Evolutionary conservation across 1,140 invertebrate species (phyloP).

Genomic region (Drosophila sulfurigaster): DNA sequence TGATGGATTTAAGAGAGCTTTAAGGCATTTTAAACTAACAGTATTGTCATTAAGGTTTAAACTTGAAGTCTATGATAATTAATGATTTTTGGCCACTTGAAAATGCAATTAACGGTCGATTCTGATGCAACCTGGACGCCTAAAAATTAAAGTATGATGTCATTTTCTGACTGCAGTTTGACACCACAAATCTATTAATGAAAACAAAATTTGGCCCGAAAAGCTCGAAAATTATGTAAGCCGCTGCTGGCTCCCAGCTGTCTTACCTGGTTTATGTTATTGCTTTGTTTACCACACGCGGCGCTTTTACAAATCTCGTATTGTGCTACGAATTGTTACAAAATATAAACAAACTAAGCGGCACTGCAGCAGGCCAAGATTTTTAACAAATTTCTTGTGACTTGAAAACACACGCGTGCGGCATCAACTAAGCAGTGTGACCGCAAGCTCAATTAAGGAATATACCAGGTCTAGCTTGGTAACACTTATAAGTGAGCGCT

Average conservation of each 20-base stretch:
- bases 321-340: slow-evolving; percentile 34
- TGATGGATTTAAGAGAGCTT: no score
- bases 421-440: slow-evolving; percentile 50
- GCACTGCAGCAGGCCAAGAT: slow-evolving; percentile 21
- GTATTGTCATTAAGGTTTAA: not conserved
- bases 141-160: slow-evolving; percentile 59
- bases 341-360: slow-evolving; percentile 53
- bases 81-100: not conserved
- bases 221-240: slow-evolving; percentile 64
- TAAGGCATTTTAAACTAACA: no score
- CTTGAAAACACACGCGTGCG: slow-evolving; percentile 64
- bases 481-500: not conserved
- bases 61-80: not conserved
- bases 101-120: no score
- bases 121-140: slow-evolving; percentile 2
- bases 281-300: slow-evolving; percentile 38
- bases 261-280: slow-evolving; percentile 49
- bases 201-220: slow-evolving; percentile 47
- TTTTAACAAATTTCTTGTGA: slow-evolving; percentile 48
- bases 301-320: slow-evolving; percentile 26
- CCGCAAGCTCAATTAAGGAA: not conserved
- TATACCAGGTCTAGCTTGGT: not conserved
- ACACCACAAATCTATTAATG: slow-evolving; percentile 26
- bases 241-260: slow-evolving; percentile 6
- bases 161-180: slow-evolving; percentile 53